phyloP scores from a whole-genome alignment of 1,140 invertebrate species.

The Ephestia elutella region DNA sequence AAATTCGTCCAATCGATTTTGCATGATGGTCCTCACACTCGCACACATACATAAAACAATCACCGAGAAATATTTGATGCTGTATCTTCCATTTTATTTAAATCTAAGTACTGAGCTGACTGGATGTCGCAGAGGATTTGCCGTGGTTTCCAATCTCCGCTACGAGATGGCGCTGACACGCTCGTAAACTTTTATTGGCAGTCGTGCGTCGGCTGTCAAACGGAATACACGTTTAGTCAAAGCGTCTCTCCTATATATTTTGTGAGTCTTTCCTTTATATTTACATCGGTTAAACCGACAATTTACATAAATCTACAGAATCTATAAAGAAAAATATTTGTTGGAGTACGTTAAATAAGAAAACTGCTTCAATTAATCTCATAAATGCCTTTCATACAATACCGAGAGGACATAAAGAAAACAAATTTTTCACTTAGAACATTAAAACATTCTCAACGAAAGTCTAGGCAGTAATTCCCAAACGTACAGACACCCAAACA shows the following conservation, averaged over 20 bases:
- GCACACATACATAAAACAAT: too few relatives aligned
- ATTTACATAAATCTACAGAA: too few relatives aligned
- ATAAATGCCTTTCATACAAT: too few relatives aligned
- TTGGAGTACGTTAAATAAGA: too few relatives aligned
- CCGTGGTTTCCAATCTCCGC: constrained; percentile 37
- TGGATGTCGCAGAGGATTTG: constrained; percentile 27
- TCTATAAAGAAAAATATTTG: too few relatives aligned
- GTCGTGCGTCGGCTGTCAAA: constrained; percentile 19
- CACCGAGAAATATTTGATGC: background rate
- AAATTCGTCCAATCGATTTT: too few relatives aligned
- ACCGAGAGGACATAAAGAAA: too few relatives aligned
- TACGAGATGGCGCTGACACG: constrained; percentile 42
- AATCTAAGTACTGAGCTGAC: background rate
- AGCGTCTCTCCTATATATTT: background rate
- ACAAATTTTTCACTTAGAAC: too few relatives aligned
- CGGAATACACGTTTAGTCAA: constrained; percentile 14
- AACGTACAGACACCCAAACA: constrained; percentile 18
- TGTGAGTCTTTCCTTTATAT: background rate
- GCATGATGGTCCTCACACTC: too few relatives aligned
- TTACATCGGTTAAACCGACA: background rate
- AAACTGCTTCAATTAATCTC: too few relatives aligned
- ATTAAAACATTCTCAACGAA: too few relatives aligned
- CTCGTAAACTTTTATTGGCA: constrained; percentile 39
- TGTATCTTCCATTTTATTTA: background rate
- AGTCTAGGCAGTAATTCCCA: too few relatives aligned